Conservation (phyloP, 2,113 vertebrate species). For the Petaurus breviceps region DNA sequence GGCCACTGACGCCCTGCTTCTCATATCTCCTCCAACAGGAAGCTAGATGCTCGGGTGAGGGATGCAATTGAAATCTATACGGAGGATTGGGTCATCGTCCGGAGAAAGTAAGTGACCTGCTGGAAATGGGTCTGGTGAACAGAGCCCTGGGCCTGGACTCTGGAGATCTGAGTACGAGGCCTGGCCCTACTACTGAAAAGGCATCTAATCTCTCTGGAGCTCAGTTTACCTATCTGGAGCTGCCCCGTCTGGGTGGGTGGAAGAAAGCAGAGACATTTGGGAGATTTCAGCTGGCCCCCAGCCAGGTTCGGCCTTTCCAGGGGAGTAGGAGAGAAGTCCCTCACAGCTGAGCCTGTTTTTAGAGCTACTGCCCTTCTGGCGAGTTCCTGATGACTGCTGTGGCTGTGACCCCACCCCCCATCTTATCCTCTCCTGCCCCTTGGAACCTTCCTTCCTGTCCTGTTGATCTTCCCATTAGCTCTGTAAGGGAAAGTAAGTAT, state of each 20-base stretch:
- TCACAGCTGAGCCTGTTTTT: neutral
- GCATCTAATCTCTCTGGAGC: neutral
- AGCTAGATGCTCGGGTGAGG: constrained; percentile 90
- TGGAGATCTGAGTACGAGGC: neutral
- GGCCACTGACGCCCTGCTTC: neutral
- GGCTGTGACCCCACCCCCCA: neutral
- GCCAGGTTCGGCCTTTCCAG: neutral
- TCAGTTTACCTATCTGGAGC: neutral
- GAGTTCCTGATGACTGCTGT: neutral
- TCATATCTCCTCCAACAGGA: constrained; percentile 78
- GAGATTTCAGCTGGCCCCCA: neutral
- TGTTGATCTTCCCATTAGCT: neutral
- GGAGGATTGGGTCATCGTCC: constrained; percentile 93
- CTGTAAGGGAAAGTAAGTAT: neutral
- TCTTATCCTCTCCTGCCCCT: neutral
- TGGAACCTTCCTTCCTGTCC: neutral
- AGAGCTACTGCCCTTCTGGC: too few relatives aligned
- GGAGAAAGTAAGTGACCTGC: constrained; percentile 87
- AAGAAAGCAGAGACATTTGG: neutral
- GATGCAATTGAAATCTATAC: constrained; percentile 92
- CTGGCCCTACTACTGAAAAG: neutral
- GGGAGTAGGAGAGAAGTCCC: neutral
- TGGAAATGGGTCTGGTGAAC: neutral
- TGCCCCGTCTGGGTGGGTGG: neutral
- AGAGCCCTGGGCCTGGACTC: neutral